Evolutionary conservation across 2,888 invertebrate genomes (phyloP), one percentile per base, ranked within the genome.

Genomic region (Drosophila ustulata): DNA sequence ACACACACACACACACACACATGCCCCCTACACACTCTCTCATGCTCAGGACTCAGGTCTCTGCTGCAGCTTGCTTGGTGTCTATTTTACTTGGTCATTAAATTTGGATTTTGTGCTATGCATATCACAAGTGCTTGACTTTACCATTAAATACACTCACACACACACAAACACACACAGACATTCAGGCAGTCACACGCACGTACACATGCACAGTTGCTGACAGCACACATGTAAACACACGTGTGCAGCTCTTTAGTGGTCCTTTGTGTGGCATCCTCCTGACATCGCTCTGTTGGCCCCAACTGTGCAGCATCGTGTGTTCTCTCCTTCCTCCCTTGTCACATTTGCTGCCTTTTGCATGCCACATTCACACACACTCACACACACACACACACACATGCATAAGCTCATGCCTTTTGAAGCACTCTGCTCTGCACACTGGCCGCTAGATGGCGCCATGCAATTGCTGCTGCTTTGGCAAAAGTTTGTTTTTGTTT

Each of bases 61-160:
- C 23, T 13, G 49, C 43, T 61, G 57, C 71, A 61, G 51, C 72
- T 68, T 1, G 3, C 34, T 71, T 68, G 79, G 71, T 86, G 87
- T 86, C 83, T 86, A 84, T 82, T 83, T 87, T 87, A 84, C 84
- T 82, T 87, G 87, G 83, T 87, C 83, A 83, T 83, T 83, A 83
- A 86, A 83, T 83, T 83, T 83, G 78, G 87, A 86, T 83, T 83
- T 83, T 86, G 78, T 78, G 83, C 87, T 69, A 51, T 75, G 82
- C 82, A 85, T 72, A 82, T 78, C 80, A 66, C 83, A 75, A 78
- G 67, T 75, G 83, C 86, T 82, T 86, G 86, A 81, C 82, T 86
- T 75, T 86, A 50, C 86, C 72, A 77, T 80, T 82, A 82, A 75
- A 80, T 80, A 72, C 53, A 78, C 68, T 67, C 56, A 62, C 45